Percentiles rank a stretch among this genome's conserved stretches.
Conservation (phyloP, 1,140 invertebrate genomes). For the Papilio machaon region DNA sequence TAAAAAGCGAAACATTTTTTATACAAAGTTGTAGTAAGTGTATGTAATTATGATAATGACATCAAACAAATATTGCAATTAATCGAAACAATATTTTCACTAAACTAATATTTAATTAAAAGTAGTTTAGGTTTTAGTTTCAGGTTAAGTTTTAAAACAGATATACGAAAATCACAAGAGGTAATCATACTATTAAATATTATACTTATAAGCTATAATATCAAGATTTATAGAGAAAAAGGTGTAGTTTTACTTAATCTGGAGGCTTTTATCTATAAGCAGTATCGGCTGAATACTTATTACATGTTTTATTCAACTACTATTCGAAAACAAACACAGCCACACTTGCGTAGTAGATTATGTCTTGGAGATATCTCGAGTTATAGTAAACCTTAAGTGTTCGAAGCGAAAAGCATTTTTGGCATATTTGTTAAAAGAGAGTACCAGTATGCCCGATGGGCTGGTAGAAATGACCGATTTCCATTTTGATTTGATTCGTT, state of each 20-base stretch:
- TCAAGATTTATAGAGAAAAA: background rate
- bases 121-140: too few species aligned
- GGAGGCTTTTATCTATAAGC: background rate
- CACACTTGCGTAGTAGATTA: background rate
- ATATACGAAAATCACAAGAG: background rate
- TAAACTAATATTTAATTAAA: too few species aligned
- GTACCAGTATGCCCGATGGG: too few species aligned
- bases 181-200: background rate
- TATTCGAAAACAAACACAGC: background rate
- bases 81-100: too few species aligned
- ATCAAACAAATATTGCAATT: too few species aligned
- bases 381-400: background rate
- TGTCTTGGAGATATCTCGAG: background rate
- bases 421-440: background rate
- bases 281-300: background rate
- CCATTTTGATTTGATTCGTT: too few species aligned
- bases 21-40: background rate
- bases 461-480: too few species aligned
- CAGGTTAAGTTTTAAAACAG: too few species aligned
- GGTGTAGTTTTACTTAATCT: background rate
- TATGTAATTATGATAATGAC: too few species aligned
- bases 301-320: constrained; percentile 4
- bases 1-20: background rate
- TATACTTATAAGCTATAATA: background rate
- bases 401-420: background rate